Evolutionary conservation across 2,797 vertebrate genomes (phyloP), one percentile per base, ranked within the genome.

Genomic region (Pangasius mekongensis): DNA sequence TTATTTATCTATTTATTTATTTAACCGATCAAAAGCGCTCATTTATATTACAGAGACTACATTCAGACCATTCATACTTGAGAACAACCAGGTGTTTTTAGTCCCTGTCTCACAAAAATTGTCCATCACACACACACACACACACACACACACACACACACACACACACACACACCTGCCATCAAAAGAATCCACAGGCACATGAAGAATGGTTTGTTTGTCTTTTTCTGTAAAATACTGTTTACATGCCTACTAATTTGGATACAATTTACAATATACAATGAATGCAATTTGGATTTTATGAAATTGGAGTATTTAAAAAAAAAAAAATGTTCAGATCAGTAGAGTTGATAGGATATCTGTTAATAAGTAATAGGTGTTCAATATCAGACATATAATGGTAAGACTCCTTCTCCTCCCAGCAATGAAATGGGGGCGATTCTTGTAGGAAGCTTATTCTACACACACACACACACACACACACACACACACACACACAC

Each of bases 51-150:
- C 36, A 43, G 22, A 73, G 36, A 39, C 69, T 33, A 24, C 24
- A 20, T 73, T 73, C 36, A 73, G 69, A 20, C 24, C 33, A 73
- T 73, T 73, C 24, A 22, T 73, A 73, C 36, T 73, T 10, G 20
- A 76, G 73, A 49, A 49, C 14, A 76, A 54, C 16, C n/a, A 76
- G 11, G 47, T 76, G 47, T 49, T 78, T 78, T 78, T 78, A 52
- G 16, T 78, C n/a, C 76, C n/a, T 78, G 49, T 78, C 49, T 78
- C 49, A 30, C 13, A 54, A 33, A 54, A 49, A 30, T 33, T n/a
- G 5, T 77, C 74, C 74, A 77, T 77, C 74, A 77, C 16, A 24
- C 71, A 43, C 67, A 39, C 10, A 30, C 67, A 71, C 18, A 20
- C 33, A 20, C 67, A 8, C 67, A 67, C 64, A 14, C 64, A 33